Percentiles rank a stretch among this genome's conserved stretches.
These are phyloP conservation scores for Platyscapa corneri DNA, from an alignment of 1,140 invertebrate genomes.

Conservation along the genomic window DNA sequence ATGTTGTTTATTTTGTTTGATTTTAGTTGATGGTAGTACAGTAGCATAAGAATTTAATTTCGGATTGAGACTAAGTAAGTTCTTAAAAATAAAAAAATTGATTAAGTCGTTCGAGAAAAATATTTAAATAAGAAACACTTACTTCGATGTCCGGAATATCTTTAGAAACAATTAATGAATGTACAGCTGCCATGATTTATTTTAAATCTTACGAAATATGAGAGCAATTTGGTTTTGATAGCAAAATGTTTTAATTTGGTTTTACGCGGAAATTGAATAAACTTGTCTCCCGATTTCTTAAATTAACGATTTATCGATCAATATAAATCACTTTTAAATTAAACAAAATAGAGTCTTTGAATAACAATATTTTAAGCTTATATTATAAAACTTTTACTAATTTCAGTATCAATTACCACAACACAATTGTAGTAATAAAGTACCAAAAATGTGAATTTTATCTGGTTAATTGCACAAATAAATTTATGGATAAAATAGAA, in stretches of 20 bases:
- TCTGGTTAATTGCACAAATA: neutral
- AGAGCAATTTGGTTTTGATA: neutral
- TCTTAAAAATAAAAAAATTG: slow-evolving; percentile 76
- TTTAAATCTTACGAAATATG: neutral
- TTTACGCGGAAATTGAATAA: slow-evolving; percentile 21
- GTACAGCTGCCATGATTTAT: slow-evolving; percentile 57
- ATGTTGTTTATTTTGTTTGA: slow-evolving; percentile 91
- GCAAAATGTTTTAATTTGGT: neutral
- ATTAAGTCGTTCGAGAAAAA: neutral
- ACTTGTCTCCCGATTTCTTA: neutral
- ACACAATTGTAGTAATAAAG: no score
- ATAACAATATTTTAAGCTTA: neutral
- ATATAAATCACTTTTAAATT: neutral
- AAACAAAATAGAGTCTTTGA: neutral
- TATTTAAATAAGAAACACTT: slow-evolving; percentile 55
- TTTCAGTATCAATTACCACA: no score
- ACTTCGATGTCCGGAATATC: slow-evolving; percentile 83
- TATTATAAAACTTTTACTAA: neutral
- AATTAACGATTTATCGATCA: neutral
- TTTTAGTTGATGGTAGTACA: slow-evolving; percentile 85
- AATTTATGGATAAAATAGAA: neutral
- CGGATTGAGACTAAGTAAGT: slow-evolving; percentile 90
- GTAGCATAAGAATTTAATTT: slow-evolving; percentile 83
- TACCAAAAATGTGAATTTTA: neutral
- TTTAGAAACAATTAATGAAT: slow-evolving; percentile 72